phyloP scores from a whole-genome alignment of 2,888 invertebrate genomes.

The Neria commutata region DNA sequence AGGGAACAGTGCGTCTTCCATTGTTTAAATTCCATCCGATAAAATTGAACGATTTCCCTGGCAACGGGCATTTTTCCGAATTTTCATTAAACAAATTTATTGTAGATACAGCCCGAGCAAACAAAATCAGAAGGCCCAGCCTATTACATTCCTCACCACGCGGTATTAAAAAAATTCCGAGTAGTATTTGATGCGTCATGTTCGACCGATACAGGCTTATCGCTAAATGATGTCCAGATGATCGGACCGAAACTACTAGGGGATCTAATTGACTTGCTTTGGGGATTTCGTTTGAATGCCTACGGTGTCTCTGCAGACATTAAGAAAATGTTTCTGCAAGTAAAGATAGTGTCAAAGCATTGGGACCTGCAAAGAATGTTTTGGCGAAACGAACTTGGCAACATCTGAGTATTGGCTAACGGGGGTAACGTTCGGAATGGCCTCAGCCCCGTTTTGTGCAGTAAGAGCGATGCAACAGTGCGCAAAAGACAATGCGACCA shows the following conservation, averaged over 20 bases:
- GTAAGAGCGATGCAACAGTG: conserved; percentile 14
- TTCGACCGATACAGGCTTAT: conserved; percentile 11
- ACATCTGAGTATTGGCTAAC: background rate
- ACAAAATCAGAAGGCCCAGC: conserved; percentile 1
- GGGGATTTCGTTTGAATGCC: background rate
- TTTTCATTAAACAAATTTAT: no score
- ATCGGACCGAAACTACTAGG: conserved; percentile 10
- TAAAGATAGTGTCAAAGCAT: background rate
- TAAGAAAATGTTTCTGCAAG: background rate
- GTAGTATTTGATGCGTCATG: conserved; percentile 15
- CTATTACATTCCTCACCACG: conserved; percentile 10
- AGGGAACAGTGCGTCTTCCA: no score
- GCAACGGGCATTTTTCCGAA: no score
- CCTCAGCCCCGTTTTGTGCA: conserved; percentile 12
- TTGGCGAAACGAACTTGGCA: background rate
- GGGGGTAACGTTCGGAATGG: conserved; percentile 8
- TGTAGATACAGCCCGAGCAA: no score
- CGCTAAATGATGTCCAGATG: conserved; percentile 12
- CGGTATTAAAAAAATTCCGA: conserved; percentile 13
- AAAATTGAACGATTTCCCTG: no score
- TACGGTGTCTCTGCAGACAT: background rate
- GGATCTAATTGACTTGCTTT: conserved; percentile 1
- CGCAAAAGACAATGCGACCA: conserved; percentile 1
- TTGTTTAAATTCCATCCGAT: no score
- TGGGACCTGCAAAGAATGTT: background rate